Percentiles rank a stretch among this genome's conserved stretches.
phyloP scores from a whole-genome alignment of 2,888 invertebrate genomes.

The Labia minor region DNA sequence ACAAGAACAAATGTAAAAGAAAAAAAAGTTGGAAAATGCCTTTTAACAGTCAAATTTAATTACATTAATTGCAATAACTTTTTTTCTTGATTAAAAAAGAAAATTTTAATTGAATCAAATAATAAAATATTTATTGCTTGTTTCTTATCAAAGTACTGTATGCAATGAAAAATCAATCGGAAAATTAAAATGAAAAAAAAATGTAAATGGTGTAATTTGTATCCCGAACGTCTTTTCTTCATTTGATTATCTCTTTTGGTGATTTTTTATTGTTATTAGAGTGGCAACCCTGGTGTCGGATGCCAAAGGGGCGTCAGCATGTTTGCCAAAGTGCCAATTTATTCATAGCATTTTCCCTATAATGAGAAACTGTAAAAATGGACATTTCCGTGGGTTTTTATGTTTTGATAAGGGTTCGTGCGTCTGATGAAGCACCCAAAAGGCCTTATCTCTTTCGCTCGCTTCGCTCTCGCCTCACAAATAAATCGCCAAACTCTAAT shows the following conservation, averaged over 20 bases:
- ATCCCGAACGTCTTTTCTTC: no score
- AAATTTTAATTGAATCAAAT: no score
- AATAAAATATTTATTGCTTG: no score
- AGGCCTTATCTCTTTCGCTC: neutral
- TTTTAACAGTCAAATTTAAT: no score
- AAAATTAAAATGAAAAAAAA: no score
- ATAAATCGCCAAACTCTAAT: constrained; percentile 13
- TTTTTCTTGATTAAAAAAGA: no score
- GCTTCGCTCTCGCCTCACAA: neutral
- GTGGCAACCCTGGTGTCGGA: neutral
- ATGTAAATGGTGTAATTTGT: no score
- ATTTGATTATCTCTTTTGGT: neutral
- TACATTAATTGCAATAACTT: no score
- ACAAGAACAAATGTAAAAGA: no score
- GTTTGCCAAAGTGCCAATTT: constrained; percentile 40
- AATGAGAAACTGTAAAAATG: constrained; percentile 46
- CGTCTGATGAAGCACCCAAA: constrained; percentile 22
- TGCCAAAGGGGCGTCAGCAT: constrained; percentile 1
- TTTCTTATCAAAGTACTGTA: no score
- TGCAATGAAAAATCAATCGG: no score
- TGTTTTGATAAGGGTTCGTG: constrained; percentile 41
- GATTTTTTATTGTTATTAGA: constrained; percentile 13
- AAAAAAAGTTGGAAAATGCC: no score
- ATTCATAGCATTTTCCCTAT: constrained; percentile 41
- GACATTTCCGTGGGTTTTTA: constrained; percentile 40